These are phyloP conservation scores for Lingula anatina DNA, from an alignment of 2,888 invertebrate genomes.

Conservation along the genomic window DNA sequence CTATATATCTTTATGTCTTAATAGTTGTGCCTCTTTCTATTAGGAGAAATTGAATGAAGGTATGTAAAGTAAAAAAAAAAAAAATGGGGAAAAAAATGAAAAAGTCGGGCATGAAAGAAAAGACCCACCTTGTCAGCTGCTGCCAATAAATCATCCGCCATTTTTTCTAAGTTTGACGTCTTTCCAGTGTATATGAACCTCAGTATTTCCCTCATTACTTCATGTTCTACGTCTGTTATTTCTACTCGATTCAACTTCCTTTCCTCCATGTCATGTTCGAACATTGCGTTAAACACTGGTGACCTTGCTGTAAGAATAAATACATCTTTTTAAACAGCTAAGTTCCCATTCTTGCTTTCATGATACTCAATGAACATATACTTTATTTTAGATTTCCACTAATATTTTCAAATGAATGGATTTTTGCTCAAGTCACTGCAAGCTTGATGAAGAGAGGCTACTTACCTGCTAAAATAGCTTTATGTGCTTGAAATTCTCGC, in stretches of 20 bases:
- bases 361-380: too few species aligned
- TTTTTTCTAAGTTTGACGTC: slow-evolving; percentile 88
- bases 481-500: slow-evolving; percentile 73
- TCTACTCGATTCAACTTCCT: slow-evolving; percentile 89
- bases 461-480: slow-evolving; percentile 89
- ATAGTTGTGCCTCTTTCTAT: too few species aligned
- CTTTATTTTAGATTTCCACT: too few species aligned
- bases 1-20: too few species aligned
- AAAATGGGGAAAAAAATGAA: too few species aligned
- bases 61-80: too few species aligned
- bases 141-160: slow-evolving; percentile 96
- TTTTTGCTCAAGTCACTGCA: too few species aligned
- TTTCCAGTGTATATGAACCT: slow-evolving; percentile 98
- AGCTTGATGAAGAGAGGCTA: too few species aligned
- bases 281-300: slow-evolving; percentile 99
- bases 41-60: too few species aligned
- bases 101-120: too few species aligned
- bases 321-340: neutral
- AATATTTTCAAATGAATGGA: too few species aligned
- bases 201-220: slow-evolving; percentile 94
- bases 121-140: slow-evolving; percentile 83
- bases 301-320: slow-evolving; percentile 71
- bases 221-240: slow-evolving; percentile 91
- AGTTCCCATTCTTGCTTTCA: too few species aligned
- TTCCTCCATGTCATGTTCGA: slow-evolving; percentile 99